phyloP scores from a whole-genome alignment of 2,888 invertebrate species.

The Macrosoma leucophasiata region DNA sequence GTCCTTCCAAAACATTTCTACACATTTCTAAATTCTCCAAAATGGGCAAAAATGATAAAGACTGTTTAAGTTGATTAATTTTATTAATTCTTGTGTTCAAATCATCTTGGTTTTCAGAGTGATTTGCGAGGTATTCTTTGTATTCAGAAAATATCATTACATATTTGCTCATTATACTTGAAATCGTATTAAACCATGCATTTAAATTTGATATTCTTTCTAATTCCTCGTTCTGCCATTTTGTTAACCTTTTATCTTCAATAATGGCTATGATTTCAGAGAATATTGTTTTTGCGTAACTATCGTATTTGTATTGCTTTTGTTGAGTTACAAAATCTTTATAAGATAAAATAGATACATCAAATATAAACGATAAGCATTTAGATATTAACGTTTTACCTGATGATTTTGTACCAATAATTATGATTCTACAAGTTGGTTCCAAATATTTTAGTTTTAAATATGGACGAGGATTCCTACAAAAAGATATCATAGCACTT shows the following conservation, averaged over 20 bases:
- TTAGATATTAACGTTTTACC: conserved; percentile 77
- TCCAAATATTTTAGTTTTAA: conserved; percentile 74
- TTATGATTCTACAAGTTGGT: conserved; percentile 74
- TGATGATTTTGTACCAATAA: conserved; percentile 76
- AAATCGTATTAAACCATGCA: conserved; percentile 45
- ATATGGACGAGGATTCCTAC: conserved; percentile 78
- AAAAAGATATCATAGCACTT: conserved; percentile 69
- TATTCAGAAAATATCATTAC: conserved; percentile 31
- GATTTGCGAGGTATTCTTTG: too few relatives aligned
- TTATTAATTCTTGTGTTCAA: conserved; percentile 23
- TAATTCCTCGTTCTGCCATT: conserved; percentile 54
- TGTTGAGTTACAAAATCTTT: conserved; percentile 35
- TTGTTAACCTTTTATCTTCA: conserved; percentile 45
- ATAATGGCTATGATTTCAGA: conserved; percentile 58
- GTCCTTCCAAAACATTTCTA: conserved; percentile 30
- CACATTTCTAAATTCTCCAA: conserved; percentile 44
- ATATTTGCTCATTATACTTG: conserved; percentile 34
- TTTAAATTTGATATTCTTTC: conserved; percentile 47
- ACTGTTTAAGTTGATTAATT: conserved; percentile 28
- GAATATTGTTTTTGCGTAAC: conserved; percentile 44
- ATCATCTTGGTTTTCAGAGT: too few relatives aligned
- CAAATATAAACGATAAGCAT: conserved; percentile 71
- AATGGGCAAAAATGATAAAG: conserved; percentile 41
- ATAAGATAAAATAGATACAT: conserved; percentile 60
- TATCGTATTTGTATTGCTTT: conserved; percentile 42